phyloP scores from a whole-genome alignment of 2,888 invertebrate species.

The Petrolisthes cinctipes region DNA sequence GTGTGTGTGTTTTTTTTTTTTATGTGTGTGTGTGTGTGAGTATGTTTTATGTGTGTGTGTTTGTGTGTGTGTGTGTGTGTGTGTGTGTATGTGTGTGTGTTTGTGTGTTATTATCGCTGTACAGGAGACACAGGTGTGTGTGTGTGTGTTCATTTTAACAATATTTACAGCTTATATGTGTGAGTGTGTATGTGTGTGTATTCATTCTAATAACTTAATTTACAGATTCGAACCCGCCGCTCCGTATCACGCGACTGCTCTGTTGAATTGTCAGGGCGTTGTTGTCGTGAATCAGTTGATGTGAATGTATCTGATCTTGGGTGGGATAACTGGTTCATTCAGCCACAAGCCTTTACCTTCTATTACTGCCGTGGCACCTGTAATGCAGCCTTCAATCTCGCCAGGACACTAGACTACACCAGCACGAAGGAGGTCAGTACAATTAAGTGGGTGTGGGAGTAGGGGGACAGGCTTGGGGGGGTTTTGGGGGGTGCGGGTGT shows the following conservation, averaged over 20 bases:
- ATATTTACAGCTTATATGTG: background rate
- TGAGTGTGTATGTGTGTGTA: background rate
- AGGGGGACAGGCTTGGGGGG: too few species aligned
- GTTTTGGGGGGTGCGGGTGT: too few species aligned
- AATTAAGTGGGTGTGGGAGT: too few species aligned
- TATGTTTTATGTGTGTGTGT: background rate
- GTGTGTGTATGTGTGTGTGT: slow-evolving; percentile 7
- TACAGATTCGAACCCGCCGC: background rate
- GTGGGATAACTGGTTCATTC: background rate
- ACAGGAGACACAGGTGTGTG: too few species aligned
- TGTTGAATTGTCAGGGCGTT: background rate
- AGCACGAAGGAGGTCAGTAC: background rate
- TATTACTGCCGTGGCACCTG: background rate
- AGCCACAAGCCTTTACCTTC: background rate
- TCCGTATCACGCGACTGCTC: background rate
- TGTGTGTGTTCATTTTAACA: background rate
- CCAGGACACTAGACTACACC: background rate
- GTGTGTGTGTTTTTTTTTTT: background rate
- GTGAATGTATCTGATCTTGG: background rate
- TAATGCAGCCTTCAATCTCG: background rate
- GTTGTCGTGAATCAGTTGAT: background rate
- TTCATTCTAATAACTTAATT: background rate
- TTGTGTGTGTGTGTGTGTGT: background rate
- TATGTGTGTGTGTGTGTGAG: background rate
- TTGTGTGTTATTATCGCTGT: too few species aligned